Evolutionary conservation across 2,113 vertebrate species (phyloP), one percentile per base, ranked within the genome.

Genomic region (Scomber japonicus): DNA sequence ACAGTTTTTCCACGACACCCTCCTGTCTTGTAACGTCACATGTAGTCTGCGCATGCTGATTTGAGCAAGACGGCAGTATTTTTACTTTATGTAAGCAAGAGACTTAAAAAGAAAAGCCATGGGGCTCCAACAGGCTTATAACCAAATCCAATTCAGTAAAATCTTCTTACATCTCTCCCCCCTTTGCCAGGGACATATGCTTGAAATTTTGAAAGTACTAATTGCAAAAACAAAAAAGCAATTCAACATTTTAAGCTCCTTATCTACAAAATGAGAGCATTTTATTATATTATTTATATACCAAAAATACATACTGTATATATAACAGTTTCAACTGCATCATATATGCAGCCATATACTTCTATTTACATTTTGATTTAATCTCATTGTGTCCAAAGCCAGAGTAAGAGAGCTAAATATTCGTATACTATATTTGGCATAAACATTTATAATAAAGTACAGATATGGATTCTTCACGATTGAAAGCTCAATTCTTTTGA

Each of bases 41-140:
- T 61, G 51, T 12, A 11, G n/a, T 51, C 67, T 72, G 30, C 54
- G 44, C 62, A 53, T 0, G 11, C 13, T 62, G 75, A 69, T 69
- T 72, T 83, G 44, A 82, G 62, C 50, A 31, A 40, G 31, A 0
- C 19, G 1, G 10, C 64, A 71, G 71, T 77, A 71, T 81, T 85
- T 86, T 85, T 87, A 81, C 77, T 88, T 90, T 81, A 87, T 83
- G 79, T 94, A 94, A 94, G 91, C 86, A 90, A 86, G 83, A 44
- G 91, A 88, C 93, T 95, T 95, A 95, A 94, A 95, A 92, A 86
- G 91, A 91, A 94, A 95, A 93, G 93, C 92, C 94, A 63, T 78
- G 63, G 73, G 82, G 76, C 91, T 89, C 79, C 88, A 73, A 86
- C 87, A 89, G 82, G 84, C 90, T 94, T 85, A 93, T 88, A 91